Base-by-base conservation (phyloP, 2,888 invertebrate genomes). In the Spatulosminthurus flaviceps region DNA sequence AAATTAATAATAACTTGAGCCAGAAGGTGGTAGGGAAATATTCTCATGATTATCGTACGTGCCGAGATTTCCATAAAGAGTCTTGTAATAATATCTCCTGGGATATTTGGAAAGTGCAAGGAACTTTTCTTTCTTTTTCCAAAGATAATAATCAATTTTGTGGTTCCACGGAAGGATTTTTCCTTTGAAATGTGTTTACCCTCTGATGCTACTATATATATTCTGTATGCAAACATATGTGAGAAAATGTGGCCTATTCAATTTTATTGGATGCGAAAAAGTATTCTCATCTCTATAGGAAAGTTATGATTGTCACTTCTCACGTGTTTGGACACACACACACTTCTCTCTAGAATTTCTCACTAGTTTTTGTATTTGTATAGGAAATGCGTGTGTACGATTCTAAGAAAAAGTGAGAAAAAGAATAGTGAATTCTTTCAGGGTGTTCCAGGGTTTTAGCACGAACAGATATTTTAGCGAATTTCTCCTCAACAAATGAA, bases 131-230 rank as follows among this genome's bases (percentile, higher is more conserved):
- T 24, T 64, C 24, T 64, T 64, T 24, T 64, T 64, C 24, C n/a
- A 21, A 21, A 66, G 26, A 67, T 76, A 42, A 79, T 79, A 79
- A 77, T 79, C 79, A 79, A 79, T 79, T 76, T 72, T 77, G 79
- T 72, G 79, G 79, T 77, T 79, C 77, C 61, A 66, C 51, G 29
- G 24, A 5, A 61, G 69, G 70, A 67, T 28, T 67, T 69, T 29
- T 16, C 5, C 19, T 51, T 51, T n/a, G n/a, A n/a, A n/a, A n/a
- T n/a, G n/a, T n/a, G n/a, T n/a, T n/a, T n/a, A n/a, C n/a, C n/a
- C n/a, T n/a, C n/a, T n/a, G n/a, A n/a, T n/a, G n/a, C n/a, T n/a
- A n/a, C n/a, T n/a, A n/a, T n/a, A n/a, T n/a, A n/a, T n/a, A n/a
- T n/a, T n/a, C n/a, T n/a, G n/a, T n/a, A 43, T 61, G 29, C 41